Conservation (phyloP, 2,113 vertebrate species). For the Rhinolophus sinicus region DNA sequence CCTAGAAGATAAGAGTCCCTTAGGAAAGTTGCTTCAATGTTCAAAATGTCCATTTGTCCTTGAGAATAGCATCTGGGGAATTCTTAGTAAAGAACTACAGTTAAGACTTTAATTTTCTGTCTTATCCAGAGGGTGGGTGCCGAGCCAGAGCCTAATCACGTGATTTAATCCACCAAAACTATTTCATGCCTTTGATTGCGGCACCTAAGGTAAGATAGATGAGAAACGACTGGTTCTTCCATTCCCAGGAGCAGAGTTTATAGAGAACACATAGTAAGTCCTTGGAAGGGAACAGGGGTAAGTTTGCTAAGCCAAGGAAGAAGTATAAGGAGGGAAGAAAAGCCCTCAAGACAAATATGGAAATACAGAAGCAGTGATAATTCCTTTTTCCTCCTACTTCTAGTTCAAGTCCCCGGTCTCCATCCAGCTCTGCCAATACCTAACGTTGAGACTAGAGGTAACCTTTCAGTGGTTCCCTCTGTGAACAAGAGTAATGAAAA, state of each 20-base stretch:
- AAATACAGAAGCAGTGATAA: not conserved
- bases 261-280: not conserved
- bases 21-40: not conserved
- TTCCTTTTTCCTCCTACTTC: not conserved
- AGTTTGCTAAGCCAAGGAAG: slow-evolving; percentile 6
- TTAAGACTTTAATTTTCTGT: not conserved
- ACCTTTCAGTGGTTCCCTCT: not conserved
- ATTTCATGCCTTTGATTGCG: not conserved
- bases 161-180: slow-evolving; percentile 22
- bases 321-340: not conserved
- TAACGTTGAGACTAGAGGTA: not conserved
- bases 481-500: not conserved
- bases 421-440: not conserved
- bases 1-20: not conserved
- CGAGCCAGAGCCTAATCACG: not conserved
- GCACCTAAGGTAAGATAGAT: not conserved
- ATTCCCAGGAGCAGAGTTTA: not conserved
- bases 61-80: not conserved
- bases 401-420: not conserved
- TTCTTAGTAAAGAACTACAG: not conserved
- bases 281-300: not conserved
- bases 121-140: not conserved
- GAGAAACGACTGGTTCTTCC: not conserved
- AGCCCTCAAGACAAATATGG: not conserved
- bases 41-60: not conserved